phyloP scores from a whole-genome alignment of 2,797 vertebrate genomes.

The Urosaurus nigricauda region DNA sequence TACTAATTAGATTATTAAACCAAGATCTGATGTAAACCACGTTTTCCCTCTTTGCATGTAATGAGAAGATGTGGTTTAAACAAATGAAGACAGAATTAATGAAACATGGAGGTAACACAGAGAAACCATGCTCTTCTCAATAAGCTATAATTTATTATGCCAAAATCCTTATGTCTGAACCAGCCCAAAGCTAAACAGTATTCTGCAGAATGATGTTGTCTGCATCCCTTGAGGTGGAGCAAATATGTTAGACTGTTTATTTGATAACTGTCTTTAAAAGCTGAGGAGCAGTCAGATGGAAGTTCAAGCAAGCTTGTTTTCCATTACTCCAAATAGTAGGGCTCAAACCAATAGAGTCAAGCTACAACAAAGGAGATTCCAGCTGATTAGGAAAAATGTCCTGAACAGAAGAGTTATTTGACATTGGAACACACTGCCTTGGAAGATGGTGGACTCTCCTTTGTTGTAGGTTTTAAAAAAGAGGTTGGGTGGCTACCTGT shows the following conservation, averaged over 20 bases:
- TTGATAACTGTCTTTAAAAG: too few species aligned
- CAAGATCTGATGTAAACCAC: not conserved
- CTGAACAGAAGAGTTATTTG: too few species aligned
- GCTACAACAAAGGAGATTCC: too few species aligned
- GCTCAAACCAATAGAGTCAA: too few species aligned
- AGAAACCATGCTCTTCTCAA: not conserved
- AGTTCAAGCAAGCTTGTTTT: too few species aligned
- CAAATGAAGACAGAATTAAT: not conserved
- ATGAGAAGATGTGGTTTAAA: conserved; percentile 2
- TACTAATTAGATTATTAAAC: not conserved
- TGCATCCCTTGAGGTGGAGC: not conserved
- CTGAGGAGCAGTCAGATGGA: too few species aligned
- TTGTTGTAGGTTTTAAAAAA: too few species aligned
- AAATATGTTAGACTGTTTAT: not conserved
- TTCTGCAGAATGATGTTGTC: not conserved
- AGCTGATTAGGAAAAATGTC: too few species aligned
- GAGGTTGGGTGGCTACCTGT: too few species aligned
- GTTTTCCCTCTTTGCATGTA: not conserved
- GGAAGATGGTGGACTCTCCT: too few species aligned
- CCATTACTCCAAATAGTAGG: too few species aligned
- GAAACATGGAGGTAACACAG: not conserved
- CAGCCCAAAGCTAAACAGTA: not conserved
- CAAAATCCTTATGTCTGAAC: not conserved
- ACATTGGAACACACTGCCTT: too few species aligned
- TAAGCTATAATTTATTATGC: not conserved